Evolutionary conservation across 2,888 invertebrate genomes (phyloP).

Genomic region (Stegana nigrithorax): DNA sequence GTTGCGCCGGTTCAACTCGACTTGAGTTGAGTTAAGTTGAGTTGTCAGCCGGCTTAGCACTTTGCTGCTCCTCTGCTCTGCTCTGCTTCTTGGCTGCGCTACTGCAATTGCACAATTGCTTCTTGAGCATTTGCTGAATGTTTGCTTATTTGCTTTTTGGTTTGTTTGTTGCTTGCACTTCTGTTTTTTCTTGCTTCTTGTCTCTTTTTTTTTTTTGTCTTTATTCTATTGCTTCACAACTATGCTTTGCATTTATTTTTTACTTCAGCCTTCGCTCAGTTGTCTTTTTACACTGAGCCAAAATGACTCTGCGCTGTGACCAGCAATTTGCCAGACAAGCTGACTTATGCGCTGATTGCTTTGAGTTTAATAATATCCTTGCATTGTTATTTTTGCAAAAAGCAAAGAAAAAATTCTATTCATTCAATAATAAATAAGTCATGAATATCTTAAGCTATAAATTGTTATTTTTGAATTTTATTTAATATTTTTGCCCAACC

Average conservation of each 20-base stretch:
- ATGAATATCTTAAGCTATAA: too few relatives aligned
- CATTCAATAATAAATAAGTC: too few relatives aligned
- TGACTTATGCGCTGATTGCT: too few relatives aligned
- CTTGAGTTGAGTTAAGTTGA: conserved; percentile 1
- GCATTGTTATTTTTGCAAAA: too few relatives aligned
- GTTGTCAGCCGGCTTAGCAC: conserved; percentile 19
- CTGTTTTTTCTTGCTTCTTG: not conserved
- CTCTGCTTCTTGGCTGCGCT: not conserved
- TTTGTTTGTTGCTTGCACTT: not conserved
- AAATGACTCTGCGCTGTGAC: too few relatives aligned
- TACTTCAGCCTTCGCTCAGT: conserved; percentile 1
- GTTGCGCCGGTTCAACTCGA: conserved; percentile 3
- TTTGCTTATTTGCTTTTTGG: not conserved
- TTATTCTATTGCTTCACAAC: not conserved
- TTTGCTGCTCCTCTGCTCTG: not conserved
- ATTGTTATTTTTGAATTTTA: too few relatives aligned
- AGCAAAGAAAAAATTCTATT: too few relatives aligned
- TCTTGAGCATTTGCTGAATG: conserved; percentile 4
- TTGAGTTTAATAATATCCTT: too few relatives aligned
- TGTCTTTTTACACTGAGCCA: too few relatives aligned
- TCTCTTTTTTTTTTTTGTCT: not conserved
- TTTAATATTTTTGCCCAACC: too few relatives aligned
- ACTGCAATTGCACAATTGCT: conserved; percentile 14
- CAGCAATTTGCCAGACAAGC: too few relatives aligned
- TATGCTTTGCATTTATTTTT: not conserved